Base-by-base conservation (phyloP, 2,113 vertebrate species). In the Catharus bicknelli region DNA sequence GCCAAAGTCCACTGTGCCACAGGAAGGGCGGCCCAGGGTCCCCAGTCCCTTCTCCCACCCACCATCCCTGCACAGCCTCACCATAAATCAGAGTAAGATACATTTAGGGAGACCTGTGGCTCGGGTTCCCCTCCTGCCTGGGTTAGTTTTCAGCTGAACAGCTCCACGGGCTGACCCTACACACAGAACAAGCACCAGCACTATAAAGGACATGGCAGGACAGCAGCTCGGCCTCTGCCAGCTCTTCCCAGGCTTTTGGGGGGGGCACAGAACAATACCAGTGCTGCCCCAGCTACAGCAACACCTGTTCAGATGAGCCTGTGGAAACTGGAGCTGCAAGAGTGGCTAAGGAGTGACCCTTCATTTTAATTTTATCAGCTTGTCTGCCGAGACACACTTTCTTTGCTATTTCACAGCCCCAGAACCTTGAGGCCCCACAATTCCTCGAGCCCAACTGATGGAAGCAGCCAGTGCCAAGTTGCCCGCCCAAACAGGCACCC, bases 171-270 rank as follows among this genome's bases (percentile, higher is more conserved):
- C 38, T 63, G 5, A 16, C 2, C 13, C 27, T 17, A 26, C 25
- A 32, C 15, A 48, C 3, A 21, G 61, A 55, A 14, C 14, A 54
- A 73, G 16, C 5, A 2, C 2, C 25, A 43, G 69, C 43, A 23
- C 4, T 12, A 40, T 13, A 7, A 27, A 8, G 11, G 15, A 13
- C 30, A 38, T 2, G 17, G 30, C 13, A 16, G 2, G 13, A 32
- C 5, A 14, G 27, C 2, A 2, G 10, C n/a, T 27, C 0, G 0
- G 50, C 42, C 40, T 16, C 21, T 2, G 1, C 1, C 4, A 85
- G 53, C 50, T 32, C 30, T 13, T 15, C 38, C 12, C n/a, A 29
- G 13, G 62, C 38, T 67, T 68, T 10, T 25, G 5, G 20, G 43
- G 2, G 34, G 16, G 20, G 3, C 26, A 18, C 17, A 51, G 34